Evolutionary conservation across 2,113 vertebrate species (phyloP), one percentile per base, ranked within the genome.

Genomic region (Dasyprocta punctata): DNA sequence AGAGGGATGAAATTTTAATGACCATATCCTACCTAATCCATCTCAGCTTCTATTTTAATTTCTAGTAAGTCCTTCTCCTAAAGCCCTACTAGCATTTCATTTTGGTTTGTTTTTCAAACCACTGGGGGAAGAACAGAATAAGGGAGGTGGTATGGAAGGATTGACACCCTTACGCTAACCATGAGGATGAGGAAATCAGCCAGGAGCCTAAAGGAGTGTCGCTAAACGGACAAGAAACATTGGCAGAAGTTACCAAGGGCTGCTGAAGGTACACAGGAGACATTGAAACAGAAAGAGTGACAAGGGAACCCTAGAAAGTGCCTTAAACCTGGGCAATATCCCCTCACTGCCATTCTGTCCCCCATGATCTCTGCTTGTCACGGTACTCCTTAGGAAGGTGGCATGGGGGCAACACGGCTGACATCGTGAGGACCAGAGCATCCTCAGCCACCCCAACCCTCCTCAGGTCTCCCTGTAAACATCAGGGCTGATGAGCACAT

Each of bases 1-100:
- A 90, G 49, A 89, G 80, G 24, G 80, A 26, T 0, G 5, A 61
- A 73, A 61, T 54, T 84, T 58, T 90, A 89, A 92, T 85, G 90
- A 85, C 41, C 12, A 60, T 20, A 73, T 96, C 77, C 81, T 96
- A 84, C 38, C 56, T 77, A 36, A 92, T 83, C 82, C 86, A 84
- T 73, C 56, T 61, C 84, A 54, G 73, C 13, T 61, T 85, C n/a
- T 54, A 26, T 22, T 54, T 83, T 73, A 67, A 61, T 65, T 56
- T 86, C 86, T 90, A 38, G 65, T 30, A 83, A 65, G 30, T 22
- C 44, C 22, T 85, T 58, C 52, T n/a, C 10, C 14, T 16, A 54
- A 69, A 1, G 7, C 41, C 44, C 44, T 92, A n/a, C 54, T 26
- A 41, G 49, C 2, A 3, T 47, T 20, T n/a, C n/a, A n/a, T n/a